Conservation (phyloP, 2,888 invertebrate species). For the Nyleta sp. region DNA sequence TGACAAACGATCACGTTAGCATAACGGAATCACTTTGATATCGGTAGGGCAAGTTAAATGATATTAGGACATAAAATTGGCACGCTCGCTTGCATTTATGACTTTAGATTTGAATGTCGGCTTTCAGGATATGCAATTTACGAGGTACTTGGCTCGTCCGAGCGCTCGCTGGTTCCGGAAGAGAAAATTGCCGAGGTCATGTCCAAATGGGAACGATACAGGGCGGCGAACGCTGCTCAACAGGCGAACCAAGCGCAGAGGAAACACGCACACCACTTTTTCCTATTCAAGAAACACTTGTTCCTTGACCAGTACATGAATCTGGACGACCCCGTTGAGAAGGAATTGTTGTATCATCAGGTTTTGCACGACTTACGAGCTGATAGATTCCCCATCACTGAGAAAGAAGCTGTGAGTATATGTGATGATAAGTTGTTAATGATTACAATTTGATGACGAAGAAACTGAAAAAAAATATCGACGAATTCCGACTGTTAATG, state of each 20-base stretch:
- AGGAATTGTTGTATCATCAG: conserved; percentile 96
- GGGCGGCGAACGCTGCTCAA: conserved; percentile 83
- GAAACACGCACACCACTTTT: conserved; percentile 86
- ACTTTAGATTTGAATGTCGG: conserved; percentile 28
- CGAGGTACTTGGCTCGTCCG: conserved; percentile 94
- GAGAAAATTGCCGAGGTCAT: conserved; percentile 97
- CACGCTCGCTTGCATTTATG: conserved; percentile 24
- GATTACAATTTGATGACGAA: neutral
- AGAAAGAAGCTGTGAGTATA: conserved; percentile 94
- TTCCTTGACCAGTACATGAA: conserved; percentile 92
- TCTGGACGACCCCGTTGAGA: conserved; percentile 93
- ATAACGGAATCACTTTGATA: too few relatives aligned
- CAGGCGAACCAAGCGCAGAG: conserved; percentile 79
- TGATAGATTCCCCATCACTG: conserved; percentile 95
- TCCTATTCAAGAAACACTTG: conserved; percentile 92
- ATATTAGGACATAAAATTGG: neutral
- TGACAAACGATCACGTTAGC: too few relatives aligned
- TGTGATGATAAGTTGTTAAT: neutral
- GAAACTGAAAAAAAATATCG: too few relatives aligned
- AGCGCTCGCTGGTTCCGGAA: conserved; percentile 91
- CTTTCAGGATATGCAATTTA: conserved; percentile 93
- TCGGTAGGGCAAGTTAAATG: too few relatives aligned
- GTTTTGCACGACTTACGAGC: conserved; percentile 94
- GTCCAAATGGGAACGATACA: conserved; percentile 96
- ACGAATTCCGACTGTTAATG: too few relatives aligned